Base-by-base conservation (phyloP, 2,888 invertebrate genomes). In the Saturnia pavonia region DNA sequence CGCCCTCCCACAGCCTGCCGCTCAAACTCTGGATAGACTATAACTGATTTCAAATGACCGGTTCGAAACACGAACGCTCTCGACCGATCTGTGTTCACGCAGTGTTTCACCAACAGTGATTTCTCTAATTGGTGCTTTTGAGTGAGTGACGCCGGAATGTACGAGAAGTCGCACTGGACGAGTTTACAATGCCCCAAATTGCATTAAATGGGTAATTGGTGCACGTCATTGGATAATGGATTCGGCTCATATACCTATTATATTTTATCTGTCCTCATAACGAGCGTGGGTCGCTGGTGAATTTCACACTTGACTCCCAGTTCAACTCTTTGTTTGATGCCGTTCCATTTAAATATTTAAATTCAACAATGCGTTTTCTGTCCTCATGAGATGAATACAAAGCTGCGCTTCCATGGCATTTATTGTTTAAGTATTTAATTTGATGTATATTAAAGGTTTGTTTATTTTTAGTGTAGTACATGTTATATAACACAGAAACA, bases 211-310 rank as follows among this genome's bases (percentile, higher is more conserved):
- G 94, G 94, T 94, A 94, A 94, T 94, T 92, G 94, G 87, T 88
- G 87, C 86, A 92, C 90, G 90, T 94, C 92, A 94, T 93, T 94
- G 94, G 88, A 93, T 94, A 94, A 94, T 94, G 92, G 91, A 90
- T 89, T 90, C 88, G 85, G 87, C 88, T 89, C 87, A 87, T 91
- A 86, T 88, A 85, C 87, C 88, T 88, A 87, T 88, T 85, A 89
- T 84, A 88, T 88, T 86, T 87, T 85, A 87, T 87, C 83, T 84
- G 86, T 88, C 85, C 85, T 85, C 80, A 83, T 83, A 81, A 81
- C 83, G 79, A 78, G 87, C 88, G 90, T 89, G 88, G 91, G 90
- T 85, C 82, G 89, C 82, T 79, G 81, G 79, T 84, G 88, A 86
- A 89, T 91, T 90, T 91, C 87, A 91, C 90, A 91, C 89, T 90